Base-by-base conservation (phyloP, 2,113 vertebrate genomes). In the Promerops cafer region DNA sequence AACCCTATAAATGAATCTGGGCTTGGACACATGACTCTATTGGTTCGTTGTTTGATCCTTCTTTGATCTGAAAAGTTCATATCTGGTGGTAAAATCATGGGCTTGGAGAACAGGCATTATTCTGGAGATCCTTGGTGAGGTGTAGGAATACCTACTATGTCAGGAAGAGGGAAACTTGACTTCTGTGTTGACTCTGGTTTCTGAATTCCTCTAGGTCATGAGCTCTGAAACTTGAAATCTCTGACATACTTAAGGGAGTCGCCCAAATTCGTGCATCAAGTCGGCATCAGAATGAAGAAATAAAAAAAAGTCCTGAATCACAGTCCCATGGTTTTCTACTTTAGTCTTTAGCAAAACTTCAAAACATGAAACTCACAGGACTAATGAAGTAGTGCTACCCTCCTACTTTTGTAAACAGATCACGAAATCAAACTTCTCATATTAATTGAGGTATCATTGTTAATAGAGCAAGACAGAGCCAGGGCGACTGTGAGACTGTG, bases 41-140 rank as follows among this genome's bases (percentile, higher is more conserved):
- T 57, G 9, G 4, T 42, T 76, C 0, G 0, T 56, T 21, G 6
- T 72, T 59, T 87, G 53, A 47, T 52, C 35, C 8, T 77, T 70
- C 26, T 78, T 90, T 54, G 52, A 57, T 69, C 26, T 31, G 16
- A 57, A 14, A 90, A 83, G 26, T 42, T 92, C 4, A 33, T n/a
- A 6, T 40, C 12, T 65, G 8, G 19, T 31, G 11, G 18, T 77
- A 83, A 93, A 95, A 64, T 42, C 10, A 7, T 14, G 20, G 17
- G 21, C 49, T 83, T 79, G 47, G 28, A 79, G 52, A 44, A 49
- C 2, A 3, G 39, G 16, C 2, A 1, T 47, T 82, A 66, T 15
- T 23, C 44, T 57, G 42, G 50, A 77, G n/a, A 50, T 91, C 31
- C 16, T 68, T 40, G 20, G 22, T 60, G 40, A 82, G 20, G 57